Conservation (phyloP, 2,888 invertebrate species). For the Craniophora ligustri region DNA sequence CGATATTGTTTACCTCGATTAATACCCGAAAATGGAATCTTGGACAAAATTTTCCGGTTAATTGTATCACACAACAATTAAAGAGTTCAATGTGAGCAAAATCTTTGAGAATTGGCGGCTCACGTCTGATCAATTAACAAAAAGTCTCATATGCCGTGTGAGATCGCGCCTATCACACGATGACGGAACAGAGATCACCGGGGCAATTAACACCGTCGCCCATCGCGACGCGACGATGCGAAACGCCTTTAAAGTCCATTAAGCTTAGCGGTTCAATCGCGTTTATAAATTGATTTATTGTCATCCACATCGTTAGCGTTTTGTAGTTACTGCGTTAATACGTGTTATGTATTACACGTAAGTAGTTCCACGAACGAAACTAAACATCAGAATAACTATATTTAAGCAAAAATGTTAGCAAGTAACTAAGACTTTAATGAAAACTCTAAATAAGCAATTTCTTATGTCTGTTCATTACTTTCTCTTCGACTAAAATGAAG, state of each 20-base stretch:
- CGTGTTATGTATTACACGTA: not conserved
- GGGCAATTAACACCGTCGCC: constrained; percentile 37
- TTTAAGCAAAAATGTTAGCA: too few species aligned
- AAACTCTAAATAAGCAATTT: not conserved
- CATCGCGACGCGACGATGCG: constrained; percentile 29
- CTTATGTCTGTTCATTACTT: constrained; percentile 1
- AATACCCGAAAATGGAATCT: constrained; percentile 14
- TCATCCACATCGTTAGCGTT: not conserved
- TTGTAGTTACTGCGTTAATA: constrained; percentile 6
- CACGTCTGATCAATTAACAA: constrained; percentile 51
- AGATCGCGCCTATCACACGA: constrained; percentile 39
- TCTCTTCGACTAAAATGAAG: not conserved
- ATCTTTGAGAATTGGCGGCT: constrained; percentile 48
- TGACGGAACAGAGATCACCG: constrained; percentile 39
- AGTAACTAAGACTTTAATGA: too few species aligned
- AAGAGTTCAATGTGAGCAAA: constrained; percentile 30
- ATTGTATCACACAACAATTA: constrained; percentile 8
- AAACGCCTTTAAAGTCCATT: constrained; percentile 33
- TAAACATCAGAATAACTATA: too few species aligned
- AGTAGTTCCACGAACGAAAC: constrained; percentile 5
- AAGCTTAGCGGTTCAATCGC: constrained; percentile 21
- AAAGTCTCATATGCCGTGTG: constrained; percentile 44
- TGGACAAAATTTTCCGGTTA: constrained; percentile 2
- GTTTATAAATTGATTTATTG: constrained; percentile 49
- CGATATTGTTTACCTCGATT: constrained; percentile 10